Evolutionary conservation across 2,888 invertebrate species (phyloP), one percentile per base, ranked within the genome.

Genomic region (Cerastis leucographa): DNA sequence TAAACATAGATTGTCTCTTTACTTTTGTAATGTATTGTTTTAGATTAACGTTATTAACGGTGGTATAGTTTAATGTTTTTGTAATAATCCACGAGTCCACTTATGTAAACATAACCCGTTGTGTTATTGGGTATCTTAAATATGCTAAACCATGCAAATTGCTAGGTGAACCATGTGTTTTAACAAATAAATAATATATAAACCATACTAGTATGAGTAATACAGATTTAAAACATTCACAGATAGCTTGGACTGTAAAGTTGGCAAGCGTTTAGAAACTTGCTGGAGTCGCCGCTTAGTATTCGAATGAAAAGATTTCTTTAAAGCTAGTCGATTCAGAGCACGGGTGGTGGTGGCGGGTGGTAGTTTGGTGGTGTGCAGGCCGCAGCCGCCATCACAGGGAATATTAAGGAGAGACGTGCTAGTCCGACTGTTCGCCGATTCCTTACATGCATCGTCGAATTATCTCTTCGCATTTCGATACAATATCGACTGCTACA

Each of bases 271-370:
- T 88, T 88, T 85, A 81, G 78, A 81, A 88, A 84, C 75, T 87
- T 86, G 46, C 65, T 67, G 72, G 71, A 77, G 69, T 61, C 77
- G 35, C 46, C 82, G 88, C 85, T 89, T 81, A 80, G 86, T 85
- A 89, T 91, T 88, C 84, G 85, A 79, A 82, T 86, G 83, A 85
- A 86, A 85, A 85, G 86, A 88, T 89, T 89, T 89, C 86, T 89
- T 89, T 84, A 83, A 87, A 88, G 87, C 88, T 90, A 83, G 80
- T 86, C 83, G 84, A 89, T 87, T 89, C 84, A 71, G 76, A 66
- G 83, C 87, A 84, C 82, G 85, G 82, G 75, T 85, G 83, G 76
- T 74, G 76, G 79, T 74, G 76, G 84, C 74, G 87, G 87, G 80
- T 84, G 83, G 82, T 76, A 74, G 79, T 80, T 78, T 79, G 74